phyloP scores from a whole-genome alignment of 2,113 vertebrate genomes.

The Heterochromis multidens region DNA sequence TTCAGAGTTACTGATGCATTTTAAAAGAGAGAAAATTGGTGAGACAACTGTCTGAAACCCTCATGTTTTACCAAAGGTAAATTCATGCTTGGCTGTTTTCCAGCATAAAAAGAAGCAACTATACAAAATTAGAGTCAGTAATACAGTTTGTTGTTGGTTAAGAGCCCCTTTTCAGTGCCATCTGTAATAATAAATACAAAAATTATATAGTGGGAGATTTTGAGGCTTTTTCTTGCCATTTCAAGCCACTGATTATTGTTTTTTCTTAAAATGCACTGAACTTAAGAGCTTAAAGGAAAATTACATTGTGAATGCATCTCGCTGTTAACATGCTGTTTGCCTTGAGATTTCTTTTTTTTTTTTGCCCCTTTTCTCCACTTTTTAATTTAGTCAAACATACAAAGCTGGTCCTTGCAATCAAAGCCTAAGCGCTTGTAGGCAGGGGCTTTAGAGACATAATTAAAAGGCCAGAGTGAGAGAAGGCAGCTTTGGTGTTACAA shows the following conservation, averaged over 20 bases:
- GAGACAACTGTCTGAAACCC: not conserved
- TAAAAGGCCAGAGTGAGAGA: slow-evolving; percentile 55
- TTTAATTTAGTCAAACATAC: slow-evolving; percentile 71
- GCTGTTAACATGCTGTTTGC: slow-evolving; percentile 29
- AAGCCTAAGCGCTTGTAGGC: slow-evolving; percentile 52
- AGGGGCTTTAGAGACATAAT: slow-evolving; percentile 64
- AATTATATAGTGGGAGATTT: not conserved
- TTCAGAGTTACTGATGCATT: not conserved
- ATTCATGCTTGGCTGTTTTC: not conserved
- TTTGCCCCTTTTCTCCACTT: not conserved
- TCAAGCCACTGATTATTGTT: slow-evolving; percentile 12
- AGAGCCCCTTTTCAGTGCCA: not conserved
- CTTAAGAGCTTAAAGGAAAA: slow-evolving; percentile 16
- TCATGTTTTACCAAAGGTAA: not conserved
- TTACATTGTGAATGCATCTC: slow-evolving; percentile 15
- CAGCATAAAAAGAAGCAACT: not conserved
- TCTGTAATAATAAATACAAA: not conserved
- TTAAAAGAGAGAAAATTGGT: not conserved
- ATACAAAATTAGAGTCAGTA: not conserved
- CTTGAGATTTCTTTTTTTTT: slow-evolving; percentile 6
- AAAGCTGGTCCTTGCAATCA: slow-evolving; percentile 72
- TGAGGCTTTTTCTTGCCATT: not conserved
- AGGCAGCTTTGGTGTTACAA: slow-evolving; percentile 38
- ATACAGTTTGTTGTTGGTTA: not conserved
- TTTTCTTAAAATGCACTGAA: slow-evolving; percentile 40